phyloP scores from a whole-genome alignment of 2,797 vertebrate species.

The Scarus forsteni region DNA sequence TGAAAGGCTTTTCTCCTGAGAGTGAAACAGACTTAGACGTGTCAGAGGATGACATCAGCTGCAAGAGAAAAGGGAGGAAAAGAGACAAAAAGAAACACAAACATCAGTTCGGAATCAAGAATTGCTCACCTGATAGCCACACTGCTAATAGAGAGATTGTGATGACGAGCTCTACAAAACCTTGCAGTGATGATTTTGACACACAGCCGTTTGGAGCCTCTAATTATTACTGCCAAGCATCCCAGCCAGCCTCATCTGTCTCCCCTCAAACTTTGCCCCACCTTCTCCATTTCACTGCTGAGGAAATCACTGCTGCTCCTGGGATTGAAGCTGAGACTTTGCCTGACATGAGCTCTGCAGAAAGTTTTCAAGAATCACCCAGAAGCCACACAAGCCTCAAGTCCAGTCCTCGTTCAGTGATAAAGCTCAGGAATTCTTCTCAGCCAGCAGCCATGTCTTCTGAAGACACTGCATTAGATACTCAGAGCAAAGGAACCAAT shows the following conservation, averaged over 20 bases:
- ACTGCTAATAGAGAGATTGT: constrained; percentile 7
- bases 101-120: background rate
- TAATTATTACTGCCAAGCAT: constrained; percentile 10
- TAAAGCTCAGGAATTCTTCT: constrained; percentile 9
- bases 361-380: constrained; percentile 57
- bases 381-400: constrained; percentile 27
- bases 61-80: background rate
- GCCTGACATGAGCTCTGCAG: constrained; percentile 61
- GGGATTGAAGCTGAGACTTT: constrained; percentile 65
- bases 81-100: constrained; percentile 8
- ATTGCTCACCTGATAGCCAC: background rate
- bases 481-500: background rate
- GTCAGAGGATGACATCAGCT: constrained; percentile 13
- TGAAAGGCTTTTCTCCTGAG: background rate
- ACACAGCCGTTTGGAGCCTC: constrained; percentile 18
- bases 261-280: constrained; percentile 24
- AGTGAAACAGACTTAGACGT: constrained; percentile 49
- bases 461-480: constrained; percentile 2
- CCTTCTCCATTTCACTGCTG: constrained; percentile 34
- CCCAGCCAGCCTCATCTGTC: constrained; percentile 22
- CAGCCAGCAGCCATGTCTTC: constrained; percentile 10
- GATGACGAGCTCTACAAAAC: background rate
- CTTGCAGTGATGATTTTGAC: constrained; percentile 4
- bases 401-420: constrained; percentile 29
- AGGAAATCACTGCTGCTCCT: constrained; percentile 37